Evolutionary conservation across 1,140 invertebrate species (phyloP), one percentile per base, ranked within the genome.

Genomic region (Sipha flava): DNA sequence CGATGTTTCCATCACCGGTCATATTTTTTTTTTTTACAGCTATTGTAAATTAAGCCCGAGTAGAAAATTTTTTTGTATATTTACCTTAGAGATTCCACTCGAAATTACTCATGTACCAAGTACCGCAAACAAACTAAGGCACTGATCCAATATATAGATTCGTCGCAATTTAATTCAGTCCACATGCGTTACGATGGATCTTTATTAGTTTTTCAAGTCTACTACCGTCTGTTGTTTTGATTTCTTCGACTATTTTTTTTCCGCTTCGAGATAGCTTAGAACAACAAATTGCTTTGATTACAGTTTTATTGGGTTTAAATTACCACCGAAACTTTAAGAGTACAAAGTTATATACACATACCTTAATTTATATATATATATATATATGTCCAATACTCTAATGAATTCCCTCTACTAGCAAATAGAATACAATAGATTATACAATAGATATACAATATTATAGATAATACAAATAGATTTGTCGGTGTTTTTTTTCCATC

Each of bases 171-270:
- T 75, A 75, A 75, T 75, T 75, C 21, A 75, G 72, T 54, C 29
- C 29, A 31, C 68, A 9, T 72, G 18, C 18, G 59, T 62, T 34
- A 66, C 34, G 21, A 66, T 21, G 21, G 29, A 54, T 29, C 31
- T 40, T 75, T 75, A 75, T 75, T 75, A 54, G 45, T 54, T 75
- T 75, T 75, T 34, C 47, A 49, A 47, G 43, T 29, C 43, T 45
- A 29, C 26, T 18, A 1, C 31, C 3, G 47, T 29, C 26, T 26
- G 12, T 66, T 66, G 37, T 43, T 66, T 66, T 66, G 64, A 21
- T 26, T 43, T 66, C 64, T 40, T 43, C 12, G n/a, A 21, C 14
- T 66, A 21, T 16, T 66, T 40, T 43, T 66, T 59, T 59, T 43
- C 1, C 9, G n/a, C 31, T 43, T 43, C 26, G 21, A 43, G 43